Conservation (phyloP, 2,888 invertebrate genomes). For the Caenorhabditis japonica region DNA sequence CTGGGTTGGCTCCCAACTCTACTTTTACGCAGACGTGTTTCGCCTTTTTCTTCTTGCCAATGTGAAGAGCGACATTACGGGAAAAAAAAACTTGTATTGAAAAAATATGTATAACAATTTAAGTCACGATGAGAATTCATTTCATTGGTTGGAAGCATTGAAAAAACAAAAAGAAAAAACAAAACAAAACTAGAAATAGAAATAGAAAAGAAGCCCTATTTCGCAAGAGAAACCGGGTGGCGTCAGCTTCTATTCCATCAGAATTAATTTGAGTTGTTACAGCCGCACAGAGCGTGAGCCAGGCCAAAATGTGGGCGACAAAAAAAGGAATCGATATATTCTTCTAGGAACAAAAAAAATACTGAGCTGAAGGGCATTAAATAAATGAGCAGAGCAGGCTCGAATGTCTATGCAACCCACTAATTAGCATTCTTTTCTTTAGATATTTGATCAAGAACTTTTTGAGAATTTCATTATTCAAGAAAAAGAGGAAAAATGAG, state of each 20-base stretch:
- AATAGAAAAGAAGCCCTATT: conserved; percentile 7
- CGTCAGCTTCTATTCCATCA: conserved; percentile 20
- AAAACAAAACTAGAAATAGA: conserved; percentile 12
- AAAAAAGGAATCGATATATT: neutral
- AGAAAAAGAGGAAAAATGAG: too few relatives aligned
- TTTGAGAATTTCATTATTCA: too few relatives aligned
- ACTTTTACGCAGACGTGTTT: conserved; percentile 17
- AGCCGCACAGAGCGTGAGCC: conserved; percentile 19
- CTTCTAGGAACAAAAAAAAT: too few relatives aligned
- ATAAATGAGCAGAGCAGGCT: too few relatives aligned
- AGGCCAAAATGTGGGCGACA: neutral
- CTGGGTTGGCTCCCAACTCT: conserved; percentile 13
- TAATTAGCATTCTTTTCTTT: too few relatives aligned
- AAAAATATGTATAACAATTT: too few relatives aligned
- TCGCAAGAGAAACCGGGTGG: conserved; percentile 35
- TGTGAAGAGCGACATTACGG: conserved; percentile 48
- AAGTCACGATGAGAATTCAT: conserved; percentile 9
- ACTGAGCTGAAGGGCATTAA: too few relatives aligned
- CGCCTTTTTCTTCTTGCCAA: conserved; percentile 22
- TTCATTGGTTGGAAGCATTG: conserved; percentile 6
- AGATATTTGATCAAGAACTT: too few relatives aligned
- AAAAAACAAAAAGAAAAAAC: conserved; percentile 21
- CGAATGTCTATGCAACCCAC: too few relatives aligned
- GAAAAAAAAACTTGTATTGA: too few relatives aligned
- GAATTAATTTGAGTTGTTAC: conserved; percentile 45